Percentiles rank a stretch among this genome's conserved stretches.
phyloP scores from a whole-genome alignment of 1,140 invertebrate genomes.

The Arctopsyche grandis region DNA sequence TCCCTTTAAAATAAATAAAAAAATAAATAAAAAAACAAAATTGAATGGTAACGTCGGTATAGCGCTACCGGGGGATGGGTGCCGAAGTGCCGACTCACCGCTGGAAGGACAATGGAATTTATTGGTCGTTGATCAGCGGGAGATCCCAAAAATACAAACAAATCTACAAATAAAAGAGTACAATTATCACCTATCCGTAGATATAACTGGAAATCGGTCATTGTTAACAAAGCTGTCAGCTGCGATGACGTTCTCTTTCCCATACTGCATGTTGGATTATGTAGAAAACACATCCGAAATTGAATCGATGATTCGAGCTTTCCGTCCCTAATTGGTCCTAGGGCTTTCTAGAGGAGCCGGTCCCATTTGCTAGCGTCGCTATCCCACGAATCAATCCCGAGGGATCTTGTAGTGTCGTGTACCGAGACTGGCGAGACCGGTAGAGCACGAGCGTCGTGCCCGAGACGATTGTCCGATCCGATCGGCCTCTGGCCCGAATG shows the following conservation, averaged over 20 bases:
- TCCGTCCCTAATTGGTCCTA: neutral
- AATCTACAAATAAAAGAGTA: neutral
- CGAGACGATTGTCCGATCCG: no score
- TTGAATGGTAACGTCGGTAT: neutral
- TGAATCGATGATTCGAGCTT: no score
- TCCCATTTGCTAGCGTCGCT: neutral
- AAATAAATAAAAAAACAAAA: conserved; percentile 2
- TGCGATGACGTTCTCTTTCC: no score
- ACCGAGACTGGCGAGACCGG: neutral
- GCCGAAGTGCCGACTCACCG: neutral
- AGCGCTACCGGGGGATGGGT: no score
- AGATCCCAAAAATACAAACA: neutral
- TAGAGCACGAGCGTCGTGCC: neutral
- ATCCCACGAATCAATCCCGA: neutral
- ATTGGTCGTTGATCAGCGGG: conserved; percentile 8
- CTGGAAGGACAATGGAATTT: conserved; percentile 13
- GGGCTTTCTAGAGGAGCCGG: neutral
- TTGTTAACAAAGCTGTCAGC: no score
- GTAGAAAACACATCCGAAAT: no score
- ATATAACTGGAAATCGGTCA: no score
- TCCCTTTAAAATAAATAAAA: neutral
- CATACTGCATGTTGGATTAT: no score
- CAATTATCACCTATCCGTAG: no score
- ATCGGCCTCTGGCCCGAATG: neutral
- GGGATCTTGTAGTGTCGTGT: conserved; percentile 20